Base-by-base conservation (phyloP, 2,113 vertebrate species). In the Megatriorchis doriae region DNA sequence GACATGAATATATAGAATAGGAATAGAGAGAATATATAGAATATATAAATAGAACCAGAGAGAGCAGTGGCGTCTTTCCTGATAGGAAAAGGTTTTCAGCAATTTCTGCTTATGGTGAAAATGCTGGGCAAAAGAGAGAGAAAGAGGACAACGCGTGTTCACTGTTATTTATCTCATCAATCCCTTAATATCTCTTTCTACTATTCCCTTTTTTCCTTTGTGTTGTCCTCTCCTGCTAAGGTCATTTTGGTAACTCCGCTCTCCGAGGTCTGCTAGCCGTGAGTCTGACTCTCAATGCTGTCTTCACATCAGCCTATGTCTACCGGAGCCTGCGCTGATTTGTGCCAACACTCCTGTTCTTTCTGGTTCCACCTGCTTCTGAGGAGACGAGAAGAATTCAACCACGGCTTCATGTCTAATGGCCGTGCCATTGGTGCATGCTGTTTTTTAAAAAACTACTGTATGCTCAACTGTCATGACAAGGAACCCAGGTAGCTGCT, bases 261-360 rank as follows among this genome's bases (percentile, higher is more conserved):
- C 98, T 98, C 79, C 97, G 98, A 3, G 98, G 98, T 21, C 97
- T 99, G 65, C 96, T 99, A 14, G 97, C 99, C 0, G 31, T 97
- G 52, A 99, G 99, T 95, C 94, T 99, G 96, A 98, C 99, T 0
- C 94, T 98, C 94, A 99, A 99, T 62, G 95, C 99, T n/a, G 34
- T 98, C 63, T 99, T 99, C 96, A 98, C 98, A 8, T 97, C 98
- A 3, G 97, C 98, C 90, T 99, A 99, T 58, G 93, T 99, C 87
- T 99, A 99, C 97, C 97, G 98, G 96, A 99, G 97, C 95, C 96
- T 98, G 93, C 97, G 94, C 36, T 98, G 98, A 98, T 6, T 17
- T 18, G 34, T 43, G 62, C 90, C 91, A 80, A 3, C 86, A 16
- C 55, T 80, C 29, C 86, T 38, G 13, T 27, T n/a, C 71, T 10